A percentile compares a stretch with the other conserved stretches of the same genome.
phyloP scores from a whole-genome alignment of 2,113 vertebrate species.

The Gulo gulo region DNA sequence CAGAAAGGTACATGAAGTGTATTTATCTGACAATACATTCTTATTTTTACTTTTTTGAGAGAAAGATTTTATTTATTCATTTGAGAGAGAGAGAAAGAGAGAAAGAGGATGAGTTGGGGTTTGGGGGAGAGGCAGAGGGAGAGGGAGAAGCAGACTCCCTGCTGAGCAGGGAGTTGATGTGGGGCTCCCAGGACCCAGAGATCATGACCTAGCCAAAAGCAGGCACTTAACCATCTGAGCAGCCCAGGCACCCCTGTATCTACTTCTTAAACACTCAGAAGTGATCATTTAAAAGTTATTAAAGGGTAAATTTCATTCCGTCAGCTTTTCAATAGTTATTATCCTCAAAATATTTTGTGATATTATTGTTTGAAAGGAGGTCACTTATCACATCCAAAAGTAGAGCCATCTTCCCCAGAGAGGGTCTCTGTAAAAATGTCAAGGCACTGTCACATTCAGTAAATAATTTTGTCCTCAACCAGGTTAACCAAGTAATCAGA shows the following conservation, averaged over 20 bases:
- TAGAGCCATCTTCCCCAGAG: neutral
- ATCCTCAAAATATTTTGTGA: neutral
- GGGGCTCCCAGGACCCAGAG: neutral
- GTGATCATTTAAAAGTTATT: neutral
- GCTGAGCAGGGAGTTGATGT: neutral
- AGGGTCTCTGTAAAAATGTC: neutral
- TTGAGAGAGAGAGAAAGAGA: neutral
- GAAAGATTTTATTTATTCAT: neutral
- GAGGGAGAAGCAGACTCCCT: neutral
- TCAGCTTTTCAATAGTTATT: neutral
- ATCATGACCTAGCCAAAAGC: neutral
- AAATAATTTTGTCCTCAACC: neutral
- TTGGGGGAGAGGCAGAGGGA: neutral
- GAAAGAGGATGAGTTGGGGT: neutral
- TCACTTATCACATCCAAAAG: neutral
- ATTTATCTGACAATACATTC: neutral
- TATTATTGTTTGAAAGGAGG: neutral
- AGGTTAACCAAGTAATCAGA: neutral
- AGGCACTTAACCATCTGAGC: neutral
- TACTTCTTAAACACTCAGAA: constrained; percentile 12
- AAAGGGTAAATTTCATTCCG: constrained; percentile 13
- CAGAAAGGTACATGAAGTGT: neutral
- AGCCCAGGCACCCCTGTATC: neutral
- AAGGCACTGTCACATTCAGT: neutral
- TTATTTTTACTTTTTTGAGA: neutral